Evolutionary conservation across 2,797 vertebrate genomes (phyloP).

Genomic region (Fundulus diaphanus): DNA sequence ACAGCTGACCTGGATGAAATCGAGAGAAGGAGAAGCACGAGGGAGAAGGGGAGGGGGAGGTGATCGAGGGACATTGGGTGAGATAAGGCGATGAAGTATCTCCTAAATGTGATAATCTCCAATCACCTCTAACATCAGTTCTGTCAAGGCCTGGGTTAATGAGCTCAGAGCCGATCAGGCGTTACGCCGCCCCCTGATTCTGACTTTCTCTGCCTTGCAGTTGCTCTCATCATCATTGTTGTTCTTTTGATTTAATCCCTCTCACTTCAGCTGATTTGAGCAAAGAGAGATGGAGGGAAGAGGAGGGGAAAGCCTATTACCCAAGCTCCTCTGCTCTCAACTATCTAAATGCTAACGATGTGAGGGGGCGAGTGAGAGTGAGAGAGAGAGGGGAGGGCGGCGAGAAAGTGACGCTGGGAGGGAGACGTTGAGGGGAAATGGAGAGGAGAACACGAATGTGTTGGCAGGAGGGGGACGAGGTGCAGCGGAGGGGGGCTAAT

Average conservation of each 20-base stretch:
- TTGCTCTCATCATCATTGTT: slow-evolving; percentile 83
- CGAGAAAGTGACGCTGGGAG: slow-evolving; percentile 61
- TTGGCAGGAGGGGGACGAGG: slow-evolving; percentile 69
- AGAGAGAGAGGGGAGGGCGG: slow-evolving; percentile 52
- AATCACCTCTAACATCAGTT: slow-evolving; percentile 93
- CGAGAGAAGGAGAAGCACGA: slow-evolving; percentile 67
- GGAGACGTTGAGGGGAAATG: slow-evolving; percentile 67
- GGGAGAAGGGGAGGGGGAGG: slow-evolving; percentile 58
- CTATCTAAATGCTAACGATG: slow-evolving; percentile 99
- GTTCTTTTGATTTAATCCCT: slow-evolving; percentile 90
- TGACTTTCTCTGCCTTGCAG: slow-evolving; percentile 55
- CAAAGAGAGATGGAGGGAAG: slow-evolving; percentile 70
- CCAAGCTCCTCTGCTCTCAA: slow-evolving; percentile 85
- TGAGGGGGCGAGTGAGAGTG: slow-evolving; percentile 64
- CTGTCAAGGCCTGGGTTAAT: slow-evolving; percentile 93
- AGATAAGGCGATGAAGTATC: slow-evolving; percentile 81
- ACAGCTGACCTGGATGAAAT: slow-evolving; percentile 86
- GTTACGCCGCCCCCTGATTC: slow-evolving; percentile 75
- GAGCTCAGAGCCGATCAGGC: slow-evolving; percentile 91
- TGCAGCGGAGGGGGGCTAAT: slow-evolving; percentile 84
- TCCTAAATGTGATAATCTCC: slow-evolving; percentile 99
- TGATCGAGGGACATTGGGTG: slow-evolving; percentile 50
- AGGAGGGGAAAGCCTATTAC: slow-evolving; percentile 90
- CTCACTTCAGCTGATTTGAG: slow-evolving; percentile 88
- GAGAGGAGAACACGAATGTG: slow-evolving; percentile 59